Evolutionary conservation across 2,797 vertebrate species (phyloP), one percentile per base, ranked within the genome.

Genomic region (Manis javanica): DNA sequence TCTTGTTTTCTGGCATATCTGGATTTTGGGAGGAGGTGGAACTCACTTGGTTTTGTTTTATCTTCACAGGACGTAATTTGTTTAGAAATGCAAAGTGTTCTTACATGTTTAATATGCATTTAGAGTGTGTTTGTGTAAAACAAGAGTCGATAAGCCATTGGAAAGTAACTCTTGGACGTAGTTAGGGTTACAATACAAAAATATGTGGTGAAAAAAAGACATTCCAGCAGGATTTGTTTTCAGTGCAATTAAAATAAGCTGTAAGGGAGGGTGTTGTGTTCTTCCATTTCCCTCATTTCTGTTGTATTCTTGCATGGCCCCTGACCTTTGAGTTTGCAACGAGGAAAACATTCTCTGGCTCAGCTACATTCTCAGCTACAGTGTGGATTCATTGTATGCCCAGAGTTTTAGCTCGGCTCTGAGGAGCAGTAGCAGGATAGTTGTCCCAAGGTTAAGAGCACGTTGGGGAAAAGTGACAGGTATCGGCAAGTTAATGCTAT

Each of bases 11-110:
- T 46, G 46, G 46, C 46, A 46, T 46, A 46, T 10, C 46, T 46
- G 46, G 46, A 46, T 46, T 46, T 46, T 2, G 46, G 46, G 46
- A 10, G 11, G 46, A 46, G 46, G 46, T 12, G 46, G 46, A 46
- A 46, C 12, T 46, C 46, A 46, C 46, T 46, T 46, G 46, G 46
- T 46, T 46, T 46, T 46, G 46, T 46, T 46, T 46, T 46, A 46
- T 46, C 46, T 46, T 46, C 46, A 46, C 46, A 46, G 29, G 61
- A 53, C 14, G 21, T 55, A 83, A 68, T 96, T 94, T 83, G 46
- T 89, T 92, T 49, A 71, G 64, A 93, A 83, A 93, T 91, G 29
- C 39, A 69, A 55, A 63, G 51, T 75, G n/a, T 69, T 51, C 59
- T 92, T 31, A 13, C 26, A 55, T 83, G 23, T 63, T 61, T 59